phyloP scores from a whole-genome alignment of 2,113 vertebrate genomes.

The Zosterops pallidus region DNA sequence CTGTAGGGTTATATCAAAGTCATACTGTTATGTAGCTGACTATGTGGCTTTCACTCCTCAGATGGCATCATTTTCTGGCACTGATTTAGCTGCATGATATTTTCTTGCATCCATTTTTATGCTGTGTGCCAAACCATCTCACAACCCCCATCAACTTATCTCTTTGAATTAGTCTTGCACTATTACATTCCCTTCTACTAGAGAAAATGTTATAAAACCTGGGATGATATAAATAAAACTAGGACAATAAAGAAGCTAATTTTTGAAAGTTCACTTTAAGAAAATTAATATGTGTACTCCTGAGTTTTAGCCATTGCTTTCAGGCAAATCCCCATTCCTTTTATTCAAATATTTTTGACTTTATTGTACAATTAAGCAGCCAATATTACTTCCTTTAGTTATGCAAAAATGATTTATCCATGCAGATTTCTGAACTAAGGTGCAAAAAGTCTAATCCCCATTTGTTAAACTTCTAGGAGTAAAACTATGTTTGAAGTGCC shows the following conservation, averaged over 20 bases:
- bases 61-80: constrained; percentile 34
- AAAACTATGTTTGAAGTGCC: not conserved
- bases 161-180: not conserved
- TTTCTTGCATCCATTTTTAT: constrained; percentile 1
- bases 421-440: not conserved
- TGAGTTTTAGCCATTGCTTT: not conserved
- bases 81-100: constrained; percentile 23
- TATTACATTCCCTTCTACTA: not conserved
- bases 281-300: not conserved
- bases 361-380: not conserved
- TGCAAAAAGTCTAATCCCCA: not conserved
- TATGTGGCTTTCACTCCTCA: constrained; percentile 13
- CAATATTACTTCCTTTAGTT: not conserved
- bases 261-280: not conserved
- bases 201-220: not conserved
- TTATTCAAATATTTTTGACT: not conserved
- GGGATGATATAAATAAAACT: not conserved
- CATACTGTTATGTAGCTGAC: constrained; percentile 29
- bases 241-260: not conserved
- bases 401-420: not conserved
- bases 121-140: not conserved
- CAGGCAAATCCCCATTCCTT: not conserved
- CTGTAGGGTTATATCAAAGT: constrained; percentile 43
- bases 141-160: not conserved
- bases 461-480: not conserved